phyloP scores from a whole-genome alignment of 1,140 invertebrate species.

The Aphidius gifuensis region DNA sequence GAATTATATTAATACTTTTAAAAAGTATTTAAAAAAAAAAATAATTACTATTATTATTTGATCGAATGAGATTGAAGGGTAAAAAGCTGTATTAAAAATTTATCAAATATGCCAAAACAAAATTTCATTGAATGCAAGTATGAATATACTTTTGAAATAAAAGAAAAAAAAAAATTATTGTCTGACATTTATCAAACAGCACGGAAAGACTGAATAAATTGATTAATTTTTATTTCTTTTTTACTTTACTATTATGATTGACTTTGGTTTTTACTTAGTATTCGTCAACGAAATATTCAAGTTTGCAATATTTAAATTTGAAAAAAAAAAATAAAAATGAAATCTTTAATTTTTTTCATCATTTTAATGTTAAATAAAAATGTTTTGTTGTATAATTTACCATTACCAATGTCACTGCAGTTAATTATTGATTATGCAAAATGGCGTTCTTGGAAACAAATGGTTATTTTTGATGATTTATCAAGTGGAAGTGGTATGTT shows the following conservation, averaged over 20 bases:
- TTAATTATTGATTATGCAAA: conserved; percentile 50
- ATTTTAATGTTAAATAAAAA: conserved; percentile 10
- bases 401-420: conserved; percentile 35
- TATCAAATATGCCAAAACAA: not conserved
- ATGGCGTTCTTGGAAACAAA: conserved; percentile 52
- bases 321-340: not conserved
- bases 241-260: not conserved
- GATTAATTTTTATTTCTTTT: not conserved
- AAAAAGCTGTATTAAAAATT: too few species aligned
- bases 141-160: not conserved
- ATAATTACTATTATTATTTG: too few species aligned
- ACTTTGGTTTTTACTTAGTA: not conserved
- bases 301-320: not conserved
- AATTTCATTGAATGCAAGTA: not conserved
- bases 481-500: conserved; percentile 20
- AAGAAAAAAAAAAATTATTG: not conserved
- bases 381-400: conserved; percentile 20
- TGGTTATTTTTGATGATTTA: conserved; percentile 40
- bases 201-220: conserved; percentile 12
- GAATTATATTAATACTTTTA: too few species aligned
- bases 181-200: conserved; percentile 28
- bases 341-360: not conserved
- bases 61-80: not conserved
- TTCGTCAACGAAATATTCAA: not conserved
- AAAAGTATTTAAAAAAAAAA: too few species aligned